A percentile compares a stretch with the other conserved stretches of the same genome.
Conservation (phyloP, 2,797 vertebrate genomes). For the Rhabdophis nuchalis region DNA sequence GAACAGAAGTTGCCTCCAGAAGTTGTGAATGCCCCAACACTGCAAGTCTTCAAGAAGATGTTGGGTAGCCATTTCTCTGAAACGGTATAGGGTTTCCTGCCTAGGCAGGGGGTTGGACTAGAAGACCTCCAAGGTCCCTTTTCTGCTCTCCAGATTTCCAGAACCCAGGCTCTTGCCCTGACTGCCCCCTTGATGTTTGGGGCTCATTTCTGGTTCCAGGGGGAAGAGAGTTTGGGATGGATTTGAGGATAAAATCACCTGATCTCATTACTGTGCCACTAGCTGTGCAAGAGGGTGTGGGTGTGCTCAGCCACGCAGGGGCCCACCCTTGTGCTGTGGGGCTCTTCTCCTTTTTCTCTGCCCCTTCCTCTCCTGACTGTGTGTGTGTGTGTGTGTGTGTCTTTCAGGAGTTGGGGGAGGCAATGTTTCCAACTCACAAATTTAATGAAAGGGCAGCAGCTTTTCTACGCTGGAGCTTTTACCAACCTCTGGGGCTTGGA, state of each 20-base stretch:
- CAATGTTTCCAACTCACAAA: neutral
- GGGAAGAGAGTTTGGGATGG: neutral
- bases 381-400: too few relatives aligned
- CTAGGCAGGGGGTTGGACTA: neutral
- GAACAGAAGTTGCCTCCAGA: too few relatives aligned
- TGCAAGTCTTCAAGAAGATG: neutral
- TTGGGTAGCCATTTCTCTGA: neutral
- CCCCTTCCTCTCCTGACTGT: neutral
- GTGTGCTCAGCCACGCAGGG: neutral
- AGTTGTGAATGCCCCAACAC: too few relatives aligned
- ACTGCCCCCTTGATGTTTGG: neutral
- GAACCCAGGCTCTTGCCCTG: neutral
- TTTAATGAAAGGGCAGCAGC: neutral
- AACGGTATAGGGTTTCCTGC: neutral
- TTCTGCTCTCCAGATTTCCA: neutral
- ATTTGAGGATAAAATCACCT: neutral
- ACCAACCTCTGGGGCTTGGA: neutral
- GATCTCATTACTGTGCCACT: neutral
- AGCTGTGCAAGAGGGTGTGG: too few relatives aligned
- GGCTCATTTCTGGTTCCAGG: neutral
- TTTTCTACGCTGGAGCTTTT: neutral
- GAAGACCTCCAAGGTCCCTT: neutral
- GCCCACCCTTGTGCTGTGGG: fast-evolving
- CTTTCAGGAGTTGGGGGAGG: neutral
- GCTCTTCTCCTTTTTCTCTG: neutral